Conservation (phyloP, 2,888 invertebrate genomes). For the Serripes groenlandicus region DNA sequence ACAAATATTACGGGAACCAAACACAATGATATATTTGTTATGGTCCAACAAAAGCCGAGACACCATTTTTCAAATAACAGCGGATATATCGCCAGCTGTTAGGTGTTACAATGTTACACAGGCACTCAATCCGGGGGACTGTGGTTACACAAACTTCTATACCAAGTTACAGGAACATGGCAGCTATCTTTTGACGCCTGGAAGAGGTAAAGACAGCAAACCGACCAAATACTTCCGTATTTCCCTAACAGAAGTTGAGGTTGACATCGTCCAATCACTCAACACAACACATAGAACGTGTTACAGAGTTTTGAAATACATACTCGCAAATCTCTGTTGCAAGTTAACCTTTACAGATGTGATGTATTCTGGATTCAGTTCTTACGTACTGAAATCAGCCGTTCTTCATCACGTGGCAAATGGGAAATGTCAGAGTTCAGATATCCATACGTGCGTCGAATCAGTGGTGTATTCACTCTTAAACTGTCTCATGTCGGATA, state of each 20-base stretch:
- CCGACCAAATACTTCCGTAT: slow-evolving; percentile 3
- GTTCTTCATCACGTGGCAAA: background rate
- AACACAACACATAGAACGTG: background rate
- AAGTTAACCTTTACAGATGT: background rate
- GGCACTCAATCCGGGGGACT: background rate
- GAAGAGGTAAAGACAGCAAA: background rate
- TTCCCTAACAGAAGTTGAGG: background rate
- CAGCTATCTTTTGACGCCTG: slow-evolving; percentile 5
- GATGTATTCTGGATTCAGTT: background rate
- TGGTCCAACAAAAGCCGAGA: background rate
- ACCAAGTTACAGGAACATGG: background rate
- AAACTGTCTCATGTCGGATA: background rate
- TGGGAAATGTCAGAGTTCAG: background rate
- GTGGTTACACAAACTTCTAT: background rate
- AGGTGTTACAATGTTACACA: background rate
- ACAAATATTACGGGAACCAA: background rate
- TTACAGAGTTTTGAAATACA: slow-evolving; percentile 2
- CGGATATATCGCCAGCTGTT: background rate
- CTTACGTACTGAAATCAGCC: background rate
- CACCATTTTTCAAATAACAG: background rate
- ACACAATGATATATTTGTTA: background rate
- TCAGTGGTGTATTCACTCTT: background rate
- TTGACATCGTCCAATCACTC: background rate
- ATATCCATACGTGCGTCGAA: background rate
- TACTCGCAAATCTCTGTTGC: background rate